Base-by-base conservation (phyloP, 2,797 vertebrate species). In the Neostethus bicornis region DNA sequence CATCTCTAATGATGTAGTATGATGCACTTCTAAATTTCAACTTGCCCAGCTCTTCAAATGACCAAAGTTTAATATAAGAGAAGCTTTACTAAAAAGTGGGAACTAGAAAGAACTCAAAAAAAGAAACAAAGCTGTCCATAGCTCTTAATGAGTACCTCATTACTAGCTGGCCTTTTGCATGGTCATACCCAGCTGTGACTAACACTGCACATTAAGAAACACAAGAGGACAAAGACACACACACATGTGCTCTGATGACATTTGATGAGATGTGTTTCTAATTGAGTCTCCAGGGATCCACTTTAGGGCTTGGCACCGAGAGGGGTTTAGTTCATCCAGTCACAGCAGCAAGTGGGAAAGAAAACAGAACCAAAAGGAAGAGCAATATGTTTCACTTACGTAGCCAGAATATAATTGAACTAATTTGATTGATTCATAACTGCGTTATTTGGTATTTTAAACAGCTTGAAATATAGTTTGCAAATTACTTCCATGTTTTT, bases 261-360 rank as follows among this genome's bases (percentile, higher is more conserved):
- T 87, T 84, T 80, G 54, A 85, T 75, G 58, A 47, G 34, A 28
- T 59, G 55, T 60, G 70, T 67, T 54, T 82, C 67, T 89, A 87
- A 89, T 86, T 87, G 85, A 79, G 74, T 71, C 77, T 83, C 82
- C n/a, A n/a, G 82, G 80, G 85, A 68, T 44, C 59, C 31, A 8
- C 25, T 38, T 20, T 42, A 72, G 50, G 67, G 70, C 54, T 62
- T 34, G 56, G 76, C 43, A 50, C 41, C 42, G 45, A 38, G 34
- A 38, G 23, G 39, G 44, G 7, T 28, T 66, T 1, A 5, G 59
- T 72, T 72, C 62, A 70, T 57, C 34, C 57, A 37, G 54, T 61
- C 37, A 50, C 57, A 5, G 57, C 51, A 61, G 59, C 66, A 80
- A 47, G 66, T 63, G 65, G 51, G 65, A 75, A 78, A 50, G 56